Evolutionary conservation across 2,888 invertebrate species (phyloP), one percentile per base, ranked within the genome.

Genomic region (Microchrysa polita): DNA sequence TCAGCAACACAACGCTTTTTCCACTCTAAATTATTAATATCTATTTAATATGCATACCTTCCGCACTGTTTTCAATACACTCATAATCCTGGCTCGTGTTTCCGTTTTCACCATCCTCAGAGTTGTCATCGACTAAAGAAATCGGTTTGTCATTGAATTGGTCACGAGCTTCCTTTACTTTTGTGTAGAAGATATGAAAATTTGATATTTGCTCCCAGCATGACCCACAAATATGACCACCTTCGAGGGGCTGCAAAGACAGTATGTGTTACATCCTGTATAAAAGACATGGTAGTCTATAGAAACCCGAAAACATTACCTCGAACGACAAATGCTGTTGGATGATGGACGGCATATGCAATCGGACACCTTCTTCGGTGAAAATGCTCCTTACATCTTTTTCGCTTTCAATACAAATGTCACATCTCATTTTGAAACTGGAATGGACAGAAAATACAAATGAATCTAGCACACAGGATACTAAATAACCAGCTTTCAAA

Each of bases 311-410:
- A n/a, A n/a, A 55, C 9, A 55, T 42, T 78, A 83, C 84, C 80
- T 83, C 80, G 74, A 84, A 84, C 84, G 84, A 84, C 78, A 84
- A 84, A 74, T 83, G 81, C 76, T 84, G 82, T 52, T 79, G 77
- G 20, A 84, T 75, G 52, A 83, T 78, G 1, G 74, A 34, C 12
- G 42, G 79, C 16, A 83, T 80, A 75, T 81, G 81, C 5, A 81
- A 75, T 16, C 81, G 78, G 5, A 77, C 55, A 1, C 82, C 83
- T 23, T 79, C 77, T 53, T 76, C 79, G 55, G 80, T 81, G 65
- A 84, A 84, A 74, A 84, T 82, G 40, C 81, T 78, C 61, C 83
- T 80, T 12, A 80, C 79, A 61, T 82, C 81, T 18, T 76, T 76
- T 14, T 79, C 78, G 77, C 79, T 81, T 44, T 42, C 34, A 40